Evolutionary conservation across 2,888 invertebrate genomes (phyloP).

Genomic region (Leptodirus hochenwartii): DNA sequence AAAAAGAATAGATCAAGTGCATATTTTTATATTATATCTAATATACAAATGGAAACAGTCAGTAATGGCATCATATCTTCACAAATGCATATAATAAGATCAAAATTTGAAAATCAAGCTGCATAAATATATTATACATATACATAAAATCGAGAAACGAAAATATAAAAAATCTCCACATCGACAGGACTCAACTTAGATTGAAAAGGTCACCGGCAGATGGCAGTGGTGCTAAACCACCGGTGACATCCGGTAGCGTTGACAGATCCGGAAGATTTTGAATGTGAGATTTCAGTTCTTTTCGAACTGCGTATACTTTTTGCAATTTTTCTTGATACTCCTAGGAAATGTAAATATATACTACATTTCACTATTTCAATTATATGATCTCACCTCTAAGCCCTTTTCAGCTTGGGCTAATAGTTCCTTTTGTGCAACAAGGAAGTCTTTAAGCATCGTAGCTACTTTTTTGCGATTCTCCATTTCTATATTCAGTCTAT

Average conservation of each 20-base stretch:
- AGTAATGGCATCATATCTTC: too few relatives aligned
- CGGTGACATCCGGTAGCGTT: conserved; percentile 79
- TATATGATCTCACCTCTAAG: conserved; percentile 46
- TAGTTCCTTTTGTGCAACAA: conserved; percentile 69
- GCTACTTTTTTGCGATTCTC: conserved; percentile 76
- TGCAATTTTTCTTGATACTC: conserved; percentile 81
- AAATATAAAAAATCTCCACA: neutral
- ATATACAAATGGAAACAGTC: too few relatives aligned
- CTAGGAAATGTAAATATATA: conserved; percentile 32
- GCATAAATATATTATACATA: neutral
- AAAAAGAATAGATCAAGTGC: too few relatives aligned
- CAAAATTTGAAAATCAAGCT: neutral
- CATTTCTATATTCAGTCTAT: conserved; percentile 69
- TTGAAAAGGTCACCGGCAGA: conserved; percentile 91
- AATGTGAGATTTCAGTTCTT: conserved; percentile 83
- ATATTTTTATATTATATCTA: too few relatives aligned
- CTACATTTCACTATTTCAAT: conserved; percentile 2
- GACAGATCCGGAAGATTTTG: conserved; percentile 87
- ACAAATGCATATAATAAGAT: neutral
- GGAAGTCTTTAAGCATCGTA: conserved; percentile 74
- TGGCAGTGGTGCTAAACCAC: conserved; percentile 81
- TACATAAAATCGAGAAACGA: neutral
- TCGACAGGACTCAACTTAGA: too few relatives aligned
- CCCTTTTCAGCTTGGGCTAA: conserved; percentile 73
- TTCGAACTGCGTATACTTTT: conserved; percentile 69